Evolutionary conservation across 1,140 invertebrate genomes (phyloP).

Genomic region (Fopius arisanus): DNA sequence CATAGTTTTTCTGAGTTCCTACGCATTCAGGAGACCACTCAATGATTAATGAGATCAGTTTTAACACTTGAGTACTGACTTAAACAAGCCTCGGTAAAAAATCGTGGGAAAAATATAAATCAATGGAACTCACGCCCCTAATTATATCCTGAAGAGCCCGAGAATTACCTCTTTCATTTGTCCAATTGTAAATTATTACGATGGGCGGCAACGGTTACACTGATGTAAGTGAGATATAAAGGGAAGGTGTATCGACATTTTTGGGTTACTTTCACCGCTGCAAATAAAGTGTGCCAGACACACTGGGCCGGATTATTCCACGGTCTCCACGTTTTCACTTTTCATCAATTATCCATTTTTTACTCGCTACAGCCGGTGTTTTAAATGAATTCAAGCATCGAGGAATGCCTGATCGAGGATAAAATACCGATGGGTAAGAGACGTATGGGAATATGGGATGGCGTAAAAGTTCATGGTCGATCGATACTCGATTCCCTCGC

Average conservation of each 20-base stretch:
- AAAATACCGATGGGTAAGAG: background rate
- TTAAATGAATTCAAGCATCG: conserved; percentile 17
- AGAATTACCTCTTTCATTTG: background rate
- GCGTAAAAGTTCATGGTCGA: conserved; percentile 37
- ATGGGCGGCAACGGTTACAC: conserved; percentile 46
- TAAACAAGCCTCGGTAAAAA: background rate
- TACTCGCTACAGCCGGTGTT: background rate
- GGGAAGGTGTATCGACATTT: conserved; percentile 23
- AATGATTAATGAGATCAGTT: background rate
- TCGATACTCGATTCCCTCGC: background rate
- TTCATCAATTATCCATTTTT: conserved; percentile 35
- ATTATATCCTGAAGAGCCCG: conserved; percentile 38
- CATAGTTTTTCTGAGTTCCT: background rate
- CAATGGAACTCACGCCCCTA: background rate
- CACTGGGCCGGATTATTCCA: conserved; percentile 30
- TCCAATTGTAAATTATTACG: conserved; percentile 43
- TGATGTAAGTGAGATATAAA: conserved; percentile 26
- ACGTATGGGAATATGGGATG: background rate
- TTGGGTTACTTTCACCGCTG: conserved; percentile 53
- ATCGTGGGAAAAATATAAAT: conserved; percentile 3
- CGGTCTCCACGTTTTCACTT: conserved; percentile 48
- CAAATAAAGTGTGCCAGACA: conserved; percentile 55
- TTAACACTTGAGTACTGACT: background rate
- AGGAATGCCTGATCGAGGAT: conserved; percentile 38
- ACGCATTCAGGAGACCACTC: background rate